Evolutionary conservation across 1,140 invertebrate species (phyloP), one percentile per base, ranked within the genome.

Genomic region (Elymnias hypermnestra): DNA sequence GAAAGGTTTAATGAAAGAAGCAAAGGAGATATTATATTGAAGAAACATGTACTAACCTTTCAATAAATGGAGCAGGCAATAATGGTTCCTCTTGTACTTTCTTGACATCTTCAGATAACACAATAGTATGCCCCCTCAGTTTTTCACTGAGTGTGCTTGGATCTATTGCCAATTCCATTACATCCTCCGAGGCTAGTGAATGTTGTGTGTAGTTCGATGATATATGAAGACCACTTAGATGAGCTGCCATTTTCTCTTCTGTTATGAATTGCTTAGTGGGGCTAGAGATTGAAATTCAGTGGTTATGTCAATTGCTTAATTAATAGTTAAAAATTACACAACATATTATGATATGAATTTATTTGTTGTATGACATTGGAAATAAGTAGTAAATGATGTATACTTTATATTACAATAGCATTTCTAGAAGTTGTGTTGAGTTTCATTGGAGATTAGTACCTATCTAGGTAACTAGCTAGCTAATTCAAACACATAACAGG

Each of bases 161-260:
- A 3, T 74, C 75, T 53, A 77, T 63, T 3, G 44, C 49, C n/a
- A 77, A 44, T 33, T 82, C 72, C 70, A 77, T 79, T 0, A 60
- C 59, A 33, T 76, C 72, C 19, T 83, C 71, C 17, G 47, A 44
- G 4, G 71, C 57, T 14, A 75, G 53, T 4, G 66, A 54, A 37
- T 81, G 75, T 41, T 79, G 23, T 39, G 79, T 72, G 53, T 81
- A 83, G 23, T 89, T 81, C 21, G 82, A 78, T 2, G 89, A 90
- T 48, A 94, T 93, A 57, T 93, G 92, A 13, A 94, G 74, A 19
- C 90, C 89, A 54, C 88, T 90, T 48, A 94, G 89, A 63, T 93
- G 92, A 23, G 91, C 92, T 9, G 92, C 90, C 89, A 94, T 94
- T 76, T 92, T 92, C 70, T 94, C 92, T 73, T 94, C 93, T 0